Evolutionary conservation across 1,140 invertebrate genomes (phyloP).

Genomic region (Matsumurasca onukii): DNA sequence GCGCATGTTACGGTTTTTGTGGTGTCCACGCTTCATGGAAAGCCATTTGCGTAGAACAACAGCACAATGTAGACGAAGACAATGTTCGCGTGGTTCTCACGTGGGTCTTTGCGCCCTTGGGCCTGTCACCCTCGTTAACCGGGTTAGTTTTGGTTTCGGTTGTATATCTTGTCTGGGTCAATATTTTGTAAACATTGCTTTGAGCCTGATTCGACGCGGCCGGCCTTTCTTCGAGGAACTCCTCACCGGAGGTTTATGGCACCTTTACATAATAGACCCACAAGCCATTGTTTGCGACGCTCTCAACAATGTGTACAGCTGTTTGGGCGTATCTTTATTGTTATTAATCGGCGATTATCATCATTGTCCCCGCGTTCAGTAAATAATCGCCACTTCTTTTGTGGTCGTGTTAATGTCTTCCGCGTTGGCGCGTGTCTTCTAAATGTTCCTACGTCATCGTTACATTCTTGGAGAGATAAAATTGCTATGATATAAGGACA

Average conservation of each 20-base stretch:
- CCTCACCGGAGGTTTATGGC: constrained; percentile 15
- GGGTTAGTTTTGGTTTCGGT: constrained; percentile 15
- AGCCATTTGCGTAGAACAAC: too few relatives aligned
- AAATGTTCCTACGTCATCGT: too few relatives aligned
- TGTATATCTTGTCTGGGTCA: constrained; percentile 13
- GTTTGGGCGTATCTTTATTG: constrained; percentile 20
- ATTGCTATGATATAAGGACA: too few relatives aligned
- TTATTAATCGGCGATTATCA: constrained; percentile 20
- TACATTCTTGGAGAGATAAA: too few relatives aligned
- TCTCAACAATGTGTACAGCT: constrained; percentile 12
- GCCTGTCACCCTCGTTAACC: constrained; percentile 12
- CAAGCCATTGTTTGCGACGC: constrained; percentile 5
- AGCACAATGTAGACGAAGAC: background rate
- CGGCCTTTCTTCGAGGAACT: constrained; percentile 16
- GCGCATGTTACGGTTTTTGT: too few relatives aligned
- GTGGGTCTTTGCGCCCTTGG: background rate
- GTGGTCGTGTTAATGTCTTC: too few relatives aligned
- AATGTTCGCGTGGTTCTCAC: constrained; percentile 16
- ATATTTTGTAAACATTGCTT: constrained; percentile 25
- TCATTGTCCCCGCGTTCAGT: background rate
- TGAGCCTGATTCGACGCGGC: constrained; percentile 8
- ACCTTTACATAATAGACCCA: constrained; percentile 23
- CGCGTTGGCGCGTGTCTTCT: too few relatives aligned
- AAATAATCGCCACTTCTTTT: background rate
- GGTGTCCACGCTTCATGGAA: too few relatives aligned